phyloP scores from a whole-genome alignment of 2,888 invertebrate species.

The Boloria euphrosyne region DNA sequence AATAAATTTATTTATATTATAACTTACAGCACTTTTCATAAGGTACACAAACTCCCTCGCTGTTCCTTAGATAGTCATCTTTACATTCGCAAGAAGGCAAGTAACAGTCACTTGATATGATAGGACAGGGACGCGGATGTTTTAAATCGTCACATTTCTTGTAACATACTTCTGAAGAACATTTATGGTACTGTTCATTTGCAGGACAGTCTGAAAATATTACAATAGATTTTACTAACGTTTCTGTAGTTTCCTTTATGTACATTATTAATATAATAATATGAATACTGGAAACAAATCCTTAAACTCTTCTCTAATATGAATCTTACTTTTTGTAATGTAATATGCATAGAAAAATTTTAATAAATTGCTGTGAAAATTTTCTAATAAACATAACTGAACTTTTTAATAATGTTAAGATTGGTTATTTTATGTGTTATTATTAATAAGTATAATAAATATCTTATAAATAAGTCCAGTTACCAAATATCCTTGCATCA shows the following conservation, averaged over 20 bases:
- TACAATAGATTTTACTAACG: not conserved
- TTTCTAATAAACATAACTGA: too few relatives aligned
- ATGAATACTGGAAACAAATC: too few relatives aligned
- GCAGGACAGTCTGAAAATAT: conserved; percentile 45
- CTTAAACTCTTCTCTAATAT: too few relatives aligned
- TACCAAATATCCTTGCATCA: too few relatives aligned
- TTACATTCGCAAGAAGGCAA: conserved; percentile 49
- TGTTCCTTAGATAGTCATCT: conserved; percentile 42
- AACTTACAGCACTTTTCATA: conserved; percentile 44
- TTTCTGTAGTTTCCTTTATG: not conserved
- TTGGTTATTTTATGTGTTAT: too few relatives aligned
- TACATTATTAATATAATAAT: too few relatives aligned
- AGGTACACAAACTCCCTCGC: conserved; percentile 46
- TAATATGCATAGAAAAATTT: too few relatives aligned
- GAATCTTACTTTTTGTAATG: too few relatives aligned
- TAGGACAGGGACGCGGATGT: conserved; percentile 43
- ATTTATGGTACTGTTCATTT: conserved; percentile 51
- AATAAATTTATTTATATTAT: not conserved
- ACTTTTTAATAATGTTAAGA: too few relatives aligned
- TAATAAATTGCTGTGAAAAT: too few relatives aligned
- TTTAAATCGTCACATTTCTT: conserved; percentile 46
- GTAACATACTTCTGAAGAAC: conserved; percentile 46
- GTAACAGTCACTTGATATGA: conserved; percentile 44
- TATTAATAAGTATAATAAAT: too few relatives aligned
- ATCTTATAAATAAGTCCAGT: too few relatives aligned